Evolutionary conservation across 2,888 invertebrate genomes (phyloP), one percentile per base, ranked within the genome.

Genomic region (Drosophila falleni): DNA sequence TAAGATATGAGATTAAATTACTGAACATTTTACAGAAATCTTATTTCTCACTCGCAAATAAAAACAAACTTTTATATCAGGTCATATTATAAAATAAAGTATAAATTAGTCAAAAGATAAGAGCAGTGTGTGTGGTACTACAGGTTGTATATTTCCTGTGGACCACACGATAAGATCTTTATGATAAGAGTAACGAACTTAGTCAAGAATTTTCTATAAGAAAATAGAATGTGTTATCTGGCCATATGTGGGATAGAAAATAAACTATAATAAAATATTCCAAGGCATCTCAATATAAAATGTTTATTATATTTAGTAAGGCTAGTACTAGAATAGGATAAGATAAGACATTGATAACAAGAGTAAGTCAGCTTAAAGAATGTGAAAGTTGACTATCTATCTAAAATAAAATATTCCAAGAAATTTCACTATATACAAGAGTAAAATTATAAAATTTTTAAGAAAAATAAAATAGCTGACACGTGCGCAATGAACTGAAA

Each of bases 91-190:
- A 29, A 47, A 29, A 29, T 29, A 15, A 31, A 29, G 16, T 10
- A 31, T 63, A 55, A 63, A 50, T 63, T 63, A 16, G 13, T 6
- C 37, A 2, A 10, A 10, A 55, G 56, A 70, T 71, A 70, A 63
- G 47, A 9, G 9, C 3, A 11, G 10, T 53, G 23, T 11, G 39
- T 31, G 6, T 23, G 2, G 19, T 13, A 1, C 13, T 15, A 15
- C 19, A 55, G 44, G 5, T 23, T 13, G n/a, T 61, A 61, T 54
- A 54, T 35, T 54, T 29, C 3, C 13, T 26, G 11, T 44, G 47
- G 15, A 55, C 15, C 62, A 29, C 15, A 31, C n/a, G 62, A 62
- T 62, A 62, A 61, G 54, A 29, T 33, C 37, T 46, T 11, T 1
- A 35, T 23, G 47, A 56, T 62, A 62, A 46, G 46, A 9, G 2